These are phyloP conservation scores for Trogon melanurus DNA, from an alignment of 2,113 vertebrate genomes.

Conservation along the genomic window DNA sequence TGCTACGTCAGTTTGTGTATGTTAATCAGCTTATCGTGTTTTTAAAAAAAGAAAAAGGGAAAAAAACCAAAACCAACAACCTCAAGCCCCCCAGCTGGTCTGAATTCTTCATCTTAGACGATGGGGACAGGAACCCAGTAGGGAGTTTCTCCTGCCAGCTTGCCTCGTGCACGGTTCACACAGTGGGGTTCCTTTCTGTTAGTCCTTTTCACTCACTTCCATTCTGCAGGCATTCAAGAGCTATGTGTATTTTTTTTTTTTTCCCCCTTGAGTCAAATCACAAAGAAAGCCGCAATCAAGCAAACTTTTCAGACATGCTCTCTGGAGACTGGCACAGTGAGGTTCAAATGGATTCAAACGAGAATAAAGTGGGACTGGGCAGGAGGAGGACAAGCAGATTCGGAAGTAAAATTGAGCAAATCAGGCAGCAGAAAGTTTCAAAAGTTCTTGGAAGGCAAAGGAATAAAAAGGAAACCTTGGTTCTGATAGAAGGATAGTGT, in stretches of 20 bases:
- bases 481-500: slow-evolving; percentile 3
- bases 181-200: slow-evolving; percentile 32
- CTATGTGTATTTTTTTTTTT: not conserved
- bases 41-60: accelerated
- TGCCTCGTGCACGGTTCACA: not conserved
- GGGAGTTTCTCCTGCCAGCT: slow-evolving; percentile 48
- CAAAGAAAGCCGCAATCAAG: slow-evolving; percentile 37
- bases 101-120: slow-evolving; percentile 7
- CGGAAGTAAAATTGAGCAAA: slow-evolving; percentile 13
- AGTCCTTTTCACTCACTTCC: slow-evolving; percentile 58
- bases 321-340: not conserved
- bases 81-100: not conserved
- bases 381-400: slow-evolving; percentile 40
- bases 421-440: slow-evolving; percentile 5
- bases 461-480: slow-evolving; percentile 15
- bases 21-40: not conserved
- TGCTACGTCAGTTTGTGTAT: not conserved
- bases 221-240: slow-evolving; percentile 43
- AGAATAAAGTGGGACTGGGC: slow-evolving; percentile 39
- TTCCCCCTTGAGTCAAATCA: slow-evolving; percentile 13
- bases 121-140: slow-evolving; percentile 22
- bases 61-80: no score
- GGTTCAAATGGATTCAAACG: slow-evolving; percentile 17
- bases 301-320: slow-evolving; percentile 35
- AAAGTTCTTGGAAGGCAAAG: slow-evolving; percentile 58